A percentile compares a stretch with the other conserved stretches of the same genome.
phyloP scores from a whole-genome alignment of 1,140 invertebrate species.

The Acromyrmex charruanus region DNA sequence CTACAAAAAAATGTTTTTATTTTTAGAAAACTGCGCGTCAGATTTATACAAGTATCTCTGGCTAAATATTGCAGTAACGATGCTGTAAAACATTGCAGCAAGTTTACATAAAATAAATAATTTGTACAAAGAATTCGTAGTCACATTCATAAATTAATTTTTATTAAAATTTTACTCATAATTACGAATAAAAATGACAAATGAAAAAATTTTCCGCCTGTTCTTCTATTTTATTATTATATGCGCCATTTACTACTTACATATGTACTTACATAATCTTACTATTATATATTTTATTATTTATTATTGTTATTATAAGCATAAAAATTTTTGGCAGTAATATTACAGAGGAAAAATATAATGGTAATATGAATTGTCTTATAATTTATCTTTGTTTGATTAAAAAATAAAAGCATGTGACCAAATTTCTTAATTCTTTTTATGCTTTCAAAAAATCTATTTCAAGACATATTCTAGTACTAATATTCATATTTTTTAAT shows the following conservation, averaged over 20 bases:
- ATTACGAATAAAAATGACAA: background rate
- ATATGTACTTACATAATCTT: background rate
- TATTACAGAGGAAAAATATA: background rate
- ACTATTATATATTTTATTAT: background rate
- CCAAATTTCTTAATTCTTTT: too few relatives aligned
- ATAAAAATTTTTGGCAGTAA: background rate
- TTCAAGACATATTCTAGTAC: too few relatives aligned
- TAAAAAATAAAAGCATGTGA: too few relatives aligned
- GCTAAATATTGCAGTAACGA: background rate
- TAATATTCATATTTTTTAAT: too few relatives aligned
- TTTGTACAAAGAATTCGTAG: background rate
- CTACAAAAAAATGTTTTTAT: slow-evolving; percentile 22
- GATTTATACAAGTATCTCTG: background rate
- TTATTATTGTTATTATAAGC: background rate
- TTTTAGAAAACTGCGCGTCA: slow-evolving; percentile 40
- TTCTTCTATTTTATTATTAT: background rate
- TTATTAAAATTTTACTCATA: background rate
- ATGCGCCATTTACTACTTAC: background rate
- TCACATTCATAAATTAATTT: slow-evolving; percentile 9
- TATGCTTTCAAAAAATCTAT: too few relatives aligned
- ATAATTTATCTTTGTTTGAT: too few relatives aligned
- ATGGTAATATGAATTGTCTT: too few relatives aligned
- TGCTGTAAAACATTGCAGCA: background rate
- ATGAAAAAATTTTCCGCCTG: background rate
- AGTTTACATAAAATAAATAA: slow-evolving; percentile 1